Evolutionary conservation across 2,888 invertebrate genomes (phyloP).

Genomic region (Sclerodermus sp.): DNA sequence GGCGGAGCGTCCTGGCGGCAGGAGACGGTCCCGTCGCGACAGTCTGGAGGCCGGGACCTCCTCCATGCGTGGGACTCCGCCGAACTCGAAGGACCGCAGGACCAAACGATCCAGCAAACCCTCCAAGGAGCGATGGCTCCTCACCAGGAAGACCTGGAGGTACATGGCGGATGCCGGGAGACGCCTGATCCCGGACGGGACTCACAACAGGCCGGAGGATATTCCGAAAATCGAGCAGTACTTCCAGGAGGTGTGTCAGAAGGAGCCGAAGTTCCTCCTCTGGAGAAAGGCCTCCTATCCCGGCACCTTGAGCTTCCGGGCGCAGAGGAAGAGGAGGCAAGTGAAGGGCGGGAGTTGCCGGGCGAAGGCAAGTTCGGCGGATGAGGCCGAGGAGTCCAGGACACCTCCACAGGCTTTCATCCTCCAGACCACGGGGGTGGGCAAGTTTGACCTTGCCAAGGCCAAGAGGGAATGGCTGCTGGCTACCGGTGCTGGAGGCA

Average conservation of each 20-base stretch:
- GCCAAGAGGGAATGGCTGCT: slow-evolving; percentile 70
- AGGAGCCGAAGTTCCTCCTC: slow-evolving; percentile 75
- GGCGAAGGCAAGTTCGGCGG: slow-evolving; percentile 67
- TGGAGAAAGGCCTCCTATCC: slow-evolving; percentile 86
- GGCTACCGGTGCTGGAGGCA: slow-evolving; percentile 29
- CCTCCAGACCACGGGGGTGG: slow-evolving; percentile 62
- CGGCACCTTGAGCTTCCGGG: slow-evolving; percentile 62
- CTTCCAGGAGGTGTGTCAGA: slow-evolving; percentile 80
- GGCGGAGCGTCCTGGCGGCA: slow-evolving; percentile 51
- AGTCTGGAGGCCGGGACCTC: slow-evolving; percentile 43
- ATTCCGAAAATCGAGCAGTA: slow-evolving; percentile 80
- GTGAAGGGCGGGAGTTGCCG: slow-evolving; percentile 71
- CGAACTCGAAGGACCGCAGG: slow-evolving; percentile 62
- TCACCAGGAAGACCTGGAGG: slow-evolving; percentile 87
- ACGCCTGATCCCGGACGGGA: slow-evolving; percentile 81
- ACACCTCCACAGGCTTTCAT: slow-evolving; percentile 40
- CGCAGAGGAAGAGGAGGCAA: slow-evolving; percentile 60
- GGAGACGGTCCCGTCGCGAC: slow-evolving; percentile 51
- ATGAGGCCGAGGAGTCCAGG: slow-evolving; percentile 63
- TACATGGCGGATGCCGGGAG: slow-evolving; percentile 92
- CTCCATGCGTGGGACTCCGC: slow-evolving; percentile 28
- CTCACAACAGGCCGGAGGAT: slow-evolving; percentile 73
- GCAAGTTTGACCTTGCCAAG: slow-evolving; percentile 70
- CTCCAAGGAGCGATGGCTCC: slow-evolving; percentile 79
- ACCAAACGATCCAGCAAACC: slow-evolving; percentile 65